Evolutionary conservation across 2,113 vertebrate genomes (phyloP).

Genomic region (Catharus fuscescens): DNA sequence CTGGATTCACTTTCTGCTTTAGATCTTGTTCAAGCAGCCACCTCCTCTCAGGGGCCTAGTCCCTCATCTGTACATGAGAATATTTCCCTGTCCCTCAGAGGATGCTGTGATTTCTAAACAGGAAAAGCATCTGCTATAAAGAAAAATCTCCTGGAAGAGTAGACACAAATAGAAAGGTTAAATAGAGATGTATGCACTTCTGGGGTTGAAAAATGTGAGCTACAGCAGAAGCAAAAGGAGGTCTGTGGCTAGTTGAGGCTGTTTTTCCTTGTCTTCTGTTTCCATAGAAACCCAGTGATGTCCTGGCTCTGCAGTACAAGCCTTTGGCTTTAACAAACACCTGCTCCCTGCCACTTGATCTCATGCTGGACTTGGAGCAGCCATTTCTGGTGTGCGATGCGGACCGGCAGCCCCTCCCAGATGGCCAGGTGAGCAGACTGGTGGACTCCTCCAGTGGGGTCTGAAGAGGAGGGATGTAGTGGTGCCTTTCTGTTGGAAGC

Average conservation of each 20-base stretch:
- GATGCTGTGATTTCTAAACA: not conserved
- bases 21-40: not conserved
- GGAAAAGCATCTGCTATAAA: not conserved
- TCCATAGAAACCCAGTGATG: not conserved
- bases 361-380: not conserved
- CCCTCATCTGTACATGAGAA: fast-evolving
- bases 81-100: not conserved
- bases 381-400: too few relatives aligned
- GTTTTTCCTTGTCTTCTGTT: not conserved
- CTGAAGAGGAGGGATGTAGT: not conserved
- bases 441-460: too few relatives aligned
- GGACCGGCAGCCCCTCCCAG: too few relatives aligned
- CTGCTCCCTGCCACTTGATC: not conserved
- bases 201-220: not conserved
- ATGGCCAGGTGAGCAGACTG: too few relatives aligned
- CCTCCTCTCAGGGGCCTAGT: not conserved
- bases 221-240: not conserved
- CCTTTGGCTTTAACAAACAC: not conserved
- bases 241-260: not conserved
- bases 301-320: not conserved
- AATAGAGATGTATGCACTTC: not conserved
- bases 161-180: not conserved
- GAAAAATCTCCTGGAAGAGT: not conserved
- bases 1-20: not conserved
- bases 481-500: fast-evolving